Conservation (phyloP, 2,113 vertebrate species). For the Parus major region DNA sequence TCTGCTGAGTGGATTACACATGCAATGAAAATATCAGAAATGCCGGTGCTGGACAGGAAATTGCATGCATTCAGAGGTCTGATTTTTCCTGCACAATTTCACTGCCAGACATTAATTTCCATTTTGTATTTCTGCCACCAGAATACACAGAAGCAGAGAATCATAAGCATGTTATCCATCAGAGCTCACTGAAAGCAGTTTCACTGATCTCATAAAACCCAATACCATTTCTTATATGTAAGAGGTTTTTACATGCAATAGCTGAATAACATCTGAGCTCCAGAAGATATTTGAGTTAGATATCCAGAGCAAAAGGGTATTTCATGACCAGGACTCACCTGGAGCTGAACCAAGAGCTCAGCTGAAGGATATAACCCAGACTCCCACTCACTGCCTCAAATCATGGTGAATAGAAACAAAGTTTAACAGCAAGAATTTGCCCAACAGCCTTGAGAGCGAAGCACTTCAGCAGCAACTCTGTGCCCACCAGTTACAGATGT, state of each 20-base stretch:
- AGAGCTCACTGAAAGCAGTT: neutral
- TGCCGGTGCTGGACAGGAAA: neutral
- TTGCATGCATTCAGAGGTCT: conserved; percentile 3
- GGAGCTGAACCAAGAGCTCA: neutral
- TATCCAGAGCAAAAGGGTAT: neutral
- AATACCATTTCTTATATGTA: neutral
- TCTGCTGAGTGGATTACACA: neutral
- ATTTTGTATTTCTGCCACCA: neutral
- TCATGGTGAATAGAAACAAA: neutral
- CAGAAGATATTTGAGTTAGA: neutral
- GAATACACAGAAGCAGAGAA: conserved; percentile 33
- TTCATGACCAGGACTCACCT: neutral
- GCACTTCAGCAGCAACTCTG: neutral
- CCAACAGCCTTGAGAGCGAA: neutral
- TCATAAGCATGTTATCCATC: neutral
- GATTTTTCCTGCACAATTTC: neutral
- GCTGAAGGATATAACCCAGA: neutral
- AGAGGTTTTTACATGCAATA: neutral
- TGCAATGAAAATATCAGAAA: conserved; percentile 14
- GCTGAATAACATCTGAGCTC: neutral
- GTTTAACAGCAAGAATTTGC: neutral
- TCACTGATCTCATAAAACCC: neutral
- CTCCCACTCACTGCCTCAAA: neutral
- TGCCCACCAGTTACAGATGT: neutral
- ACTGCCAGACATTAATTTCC: conserved; percentile 19